Base-by-base conservation (phyloP, 2,888 invertebrate species). In the Drosophila picticornis region DNA sequence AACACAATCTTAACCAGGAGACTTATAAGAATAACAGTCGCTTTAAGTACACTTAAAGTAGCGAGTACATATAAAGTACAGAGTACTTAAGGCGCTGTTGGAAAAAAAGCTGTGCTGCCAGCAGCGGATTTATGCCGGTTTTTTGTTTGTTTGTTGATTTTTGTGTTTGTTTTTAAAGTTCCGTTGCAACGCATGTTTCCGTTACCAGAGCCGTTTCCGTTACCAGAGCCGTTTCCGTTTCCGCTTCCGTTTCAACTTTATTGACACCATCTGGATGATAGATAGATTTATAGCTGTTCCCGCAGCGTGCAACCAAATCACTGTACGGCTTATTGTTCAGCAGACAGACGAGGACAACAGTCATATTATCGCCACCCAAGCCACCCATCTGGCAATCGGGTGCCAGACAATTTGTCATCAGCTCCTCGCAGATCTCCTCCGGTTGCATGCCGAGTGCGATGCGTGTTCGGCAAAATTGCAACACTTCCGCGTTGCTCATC, bases 291-390 rank as follows among this genome's bases (percentile, higher is more conserved):
- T 63, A 74, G 46, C 70, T 75, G 51, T 25, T 64, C 50, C 31
- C 88, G 80, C 93, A 93, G 43, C 91, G 91, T 36, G 91, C 83
- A 58, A 93, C 90, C 60, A 93, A 86, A 70, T 93, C 90, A 67
- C 91, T 90, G 67, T 93, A 93, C 36, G 93, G 87, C 76, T 92
- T 92, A 83, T 92, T 92, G 63, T 93, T 93, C 71, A 93, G 88
- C 67, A 98, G 95, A 91, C 97, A 97, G 65, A 99, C 95, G 46
- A 99, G 94, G 40, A 99, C 95, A 5, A 98, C 99, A 29, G 99
- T 99, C 99, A 99, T 99, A 94, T 99, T 99, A 94, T 99, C 99
- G 93, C 99, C 99, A 82, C 99, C 99, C 51, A 99, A 95, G 2
- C 99, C 99, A 52, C 98, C 98, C 95, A 99, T 98, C 90, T 98